phyloP scores from a whole-genome alignment of 2,113 vertebrate genomes.

The Erythrocebus patas region DNA sequence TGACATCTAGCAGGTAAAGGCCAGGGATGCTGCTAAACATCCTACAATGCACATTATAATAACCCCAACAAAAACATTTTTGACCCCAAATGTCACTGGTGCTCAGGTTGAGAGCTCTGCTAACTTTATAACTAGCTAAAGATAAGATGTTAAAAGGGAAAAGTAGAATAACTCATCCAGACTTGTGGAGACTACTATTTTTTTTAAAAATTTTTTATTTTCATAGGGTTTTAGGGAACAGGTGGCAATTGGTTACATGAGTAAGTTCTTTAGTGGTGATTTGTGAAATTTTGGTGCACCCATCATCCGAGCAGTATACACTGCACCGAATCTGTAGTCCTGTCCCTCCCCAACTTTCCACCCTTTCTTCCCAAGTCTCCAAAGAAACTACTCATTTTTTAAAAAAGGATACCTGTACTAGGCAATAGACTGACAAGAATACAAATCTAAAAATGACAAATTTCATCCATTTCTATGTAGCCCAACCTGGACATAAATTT shows the following conservation, averaged over 20 bases:
- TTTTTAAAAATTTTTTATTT: no score
- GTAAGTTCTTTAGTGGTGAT: no score
- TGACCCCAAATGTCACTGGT: background rate
- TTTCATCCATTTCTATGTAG: background rate
- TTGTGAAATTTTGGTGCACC: no score
- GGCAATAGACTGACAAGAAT: background rate
- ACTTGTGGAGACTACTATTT: background rate
- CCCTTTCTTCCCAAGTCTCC: no score
- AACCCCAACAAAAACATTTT: background rate
- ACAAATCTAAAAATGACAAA: background rate
- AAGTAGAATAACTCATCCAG: background rate
- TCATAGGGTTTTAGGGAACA: no score
- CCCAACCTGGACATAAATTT: background rate
- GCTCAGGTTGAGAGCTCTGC: background rate
- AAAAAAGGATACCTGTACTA: background rate
- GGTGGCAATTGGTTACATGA: no score
- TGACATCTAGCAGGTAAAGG: background rate
- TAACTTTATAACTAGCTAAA: background rate
- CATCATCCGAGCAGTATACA: no score
- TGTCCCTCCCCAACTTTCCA: no score
- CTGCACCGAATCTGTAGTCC: no score
- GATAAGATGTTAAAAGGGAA: background rate
- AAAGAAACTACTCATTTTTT: background rate
- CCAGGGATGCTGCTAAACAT: background rate
- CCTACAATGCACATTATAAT: accelerated